A percentile compares a stretch with the other conserved stretches of the same genome.
Conservation (phyloP, 2,797 vertebrate genomes). For the Antennarius maculatus region DNA sequence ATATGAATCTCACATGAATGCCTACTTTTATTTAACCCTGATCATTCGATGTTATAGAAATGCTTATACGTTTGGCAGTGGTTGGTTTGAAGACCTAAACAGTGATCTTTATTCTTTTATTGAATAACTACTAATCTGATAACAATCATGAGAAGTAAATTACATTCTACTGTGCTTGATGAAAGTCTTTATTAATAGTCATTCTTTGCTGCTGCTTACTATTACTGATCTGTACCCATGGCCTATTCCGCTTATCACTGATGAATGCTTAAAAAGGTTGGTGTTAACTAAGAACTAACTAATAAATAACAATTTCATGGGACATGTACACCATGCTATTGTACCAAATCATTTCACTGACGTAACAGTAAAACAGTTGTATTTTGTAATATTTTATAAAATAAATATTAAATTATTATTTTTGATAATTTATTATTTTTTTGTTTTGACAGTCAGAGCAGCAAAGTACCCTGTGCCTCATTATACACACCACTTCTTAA, state of each 20-base stretch:
- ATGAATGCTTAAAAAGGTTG: neutral
- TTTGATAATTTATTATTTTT: too few species aligned
- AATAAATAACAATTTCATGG: neutral
- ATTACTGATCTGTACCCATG: too few species aligned
- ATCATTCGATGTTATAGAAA: too few species aligned
- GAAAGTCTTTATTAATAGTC: neutral
- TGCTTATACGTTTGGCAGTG: neutral
- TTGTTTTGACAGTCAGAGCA: too few species aligned
- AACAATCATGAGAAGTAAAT: neutral
- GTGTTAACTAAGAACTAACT: neutral
- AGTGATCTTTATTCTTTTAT: neutral
- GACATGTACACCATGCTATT: neutral
- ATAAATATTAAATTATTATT: neutral
- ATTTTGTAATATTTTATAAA: neutral
- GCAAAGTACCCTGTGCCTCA: too few species aligned
- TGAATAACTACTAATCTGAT: neutral
- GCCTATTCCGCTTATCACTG: neutral
- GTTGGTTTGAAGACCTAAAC: neutral
- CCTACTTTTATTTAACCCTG: too few species aligned
- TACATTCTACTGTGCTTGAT: neutral
- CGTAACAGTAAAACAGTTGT: neutral
- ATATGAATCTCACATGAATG: too few species aligned
- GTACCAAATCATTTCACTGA: neutral
- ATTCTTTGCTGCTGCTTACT: neutral
- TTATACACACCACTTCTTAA: too few species aligned